Percentiles rank a stretch among this genome's conserved stretches.
Evolutionary conservation across 2,797 vertebrate genomes (phyloP).

Genomic region (Megalops cyprinoides): DNA sequence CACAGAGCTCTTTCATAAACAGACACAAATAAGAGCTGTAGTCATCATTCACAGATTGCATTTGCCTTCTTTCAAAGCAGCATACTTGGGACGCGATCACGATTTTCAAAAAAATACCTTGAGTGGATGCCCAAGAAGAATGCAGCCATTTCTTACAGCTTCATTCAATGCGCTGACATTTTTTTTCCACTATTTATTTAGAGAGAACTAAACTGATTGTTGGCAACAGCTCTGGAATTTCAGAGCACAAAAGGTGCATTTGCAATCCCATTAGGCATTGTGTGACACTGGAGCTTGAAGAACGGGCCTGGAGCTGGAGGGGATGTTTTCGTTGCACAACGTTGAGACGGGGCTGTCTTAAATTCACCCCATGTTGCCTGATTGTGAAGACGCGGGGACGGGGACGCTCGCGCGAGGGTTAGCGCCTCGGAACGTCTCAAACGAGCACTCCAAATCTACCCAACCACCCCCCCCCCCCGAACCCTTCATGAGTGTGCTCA

Average conservation of each 20-base stretch:
- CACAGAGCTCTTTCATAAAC: too few relatives aligned
- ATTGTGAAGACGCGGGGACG: not conserved
- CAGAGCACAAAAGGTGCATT: not conserved
- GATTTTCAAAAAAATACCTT: not conserved
- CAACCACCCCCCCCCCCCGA: too few relatives aligned
- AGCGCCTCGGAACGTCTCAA: not conserved
- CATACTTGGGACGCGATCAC: too few relatives aligned
- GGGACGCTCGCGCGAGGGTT: not conserved
- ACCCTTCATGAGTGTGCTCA: too few relatives aligned
- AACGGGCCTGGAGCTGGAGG: not conserved
- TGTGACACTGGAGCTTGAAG: not conserved
- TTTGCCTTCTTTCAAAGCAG: not conserved
- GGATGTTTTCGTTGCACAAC: not conserved
- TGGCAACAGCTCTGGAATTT: not conserved
- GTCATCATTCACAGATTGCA: too few relatives aligned
- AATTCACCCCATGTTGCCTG: not conserved
- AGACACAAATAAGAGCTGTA: too few relatives aligned
- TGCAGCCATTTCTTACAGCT: not conserved
- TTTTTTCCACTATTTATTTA: not conserved
- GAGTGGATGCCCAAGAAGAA: not conserved
- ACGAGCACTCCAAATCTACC: not conserved
- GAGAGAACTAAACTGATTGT: not conserved
- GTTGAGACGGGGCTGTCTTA: not conserved
- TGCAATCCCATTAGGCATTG: constrained; percentile 3
- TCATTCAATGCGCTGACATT: not conserved